Conservation (phyloP, 1,140 invertebrate species). For the Aplysia californica region DNA sequence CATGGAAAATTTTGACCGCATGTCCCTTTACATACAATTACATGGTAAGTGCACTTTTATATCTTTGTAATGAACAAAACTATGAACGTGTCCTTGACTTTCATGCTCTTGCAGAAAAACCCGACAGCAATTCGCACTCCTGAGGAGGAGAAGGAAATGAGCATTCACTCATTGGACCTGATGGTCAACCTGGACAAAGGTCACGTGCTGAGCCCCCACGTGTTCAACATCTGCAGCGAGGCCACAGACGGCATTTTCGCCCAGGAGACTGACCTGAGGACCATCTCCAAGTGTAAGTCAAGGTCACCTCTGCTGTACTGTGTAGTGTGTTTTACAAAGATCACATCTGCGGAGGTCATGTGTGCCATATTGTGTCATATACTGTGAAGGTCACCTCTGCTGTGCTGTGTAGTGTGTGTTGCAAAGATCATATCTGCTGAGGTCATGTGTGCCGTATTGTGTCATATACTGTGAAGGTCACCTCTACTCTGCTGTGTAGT, state of each 20-base stretch:
- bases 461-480: background rate
- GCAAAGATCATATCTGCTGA: background rate
- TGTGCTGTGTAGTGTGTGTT: background rate
- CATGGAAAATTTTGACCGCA: too few species aligned
- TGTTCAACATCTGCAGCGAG: slow-evolving; percentile 80
- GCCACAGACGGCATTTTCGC: slow-evolving; percentile 83
- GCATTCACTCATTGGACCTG: slow-evolving; percentile 85
- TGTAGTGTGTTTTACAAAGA: background rate
- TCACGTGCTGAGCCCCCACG: slow-evolving; percentile 61
- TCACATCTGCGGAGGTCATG: background rate
- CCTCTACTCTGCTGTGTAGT: too few species aligned
- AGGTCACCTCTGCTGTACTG: background rate
- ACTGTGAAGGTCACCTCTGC: background rate
- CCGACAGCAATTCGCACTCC: slow-evolving; percentile 84
- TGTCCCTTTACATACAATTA: too few species aligned
- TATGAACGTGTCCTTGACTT: too few species aligned
- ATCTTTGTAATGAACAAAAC: too few species aligned
- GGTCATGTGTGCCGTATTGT: background rate
- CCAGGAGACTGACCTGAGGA: slow-evolving; percentile 81
- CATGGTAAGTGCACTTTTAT: too few species aligned
- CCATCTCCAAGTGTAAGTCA: slow-evolving; percentile 76
- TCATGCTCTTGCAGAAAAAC: slow-evolving; percentile 81
- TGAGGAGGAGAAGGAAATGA: slow-evolving; percentile 87
- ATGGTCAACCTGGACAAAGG: slow-evolving; percentile 47
- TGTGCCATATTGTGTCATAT: background rate